Conservation (phyloP, 2,888 invertebrate genomes). For the Dynastes maya region DNA sequence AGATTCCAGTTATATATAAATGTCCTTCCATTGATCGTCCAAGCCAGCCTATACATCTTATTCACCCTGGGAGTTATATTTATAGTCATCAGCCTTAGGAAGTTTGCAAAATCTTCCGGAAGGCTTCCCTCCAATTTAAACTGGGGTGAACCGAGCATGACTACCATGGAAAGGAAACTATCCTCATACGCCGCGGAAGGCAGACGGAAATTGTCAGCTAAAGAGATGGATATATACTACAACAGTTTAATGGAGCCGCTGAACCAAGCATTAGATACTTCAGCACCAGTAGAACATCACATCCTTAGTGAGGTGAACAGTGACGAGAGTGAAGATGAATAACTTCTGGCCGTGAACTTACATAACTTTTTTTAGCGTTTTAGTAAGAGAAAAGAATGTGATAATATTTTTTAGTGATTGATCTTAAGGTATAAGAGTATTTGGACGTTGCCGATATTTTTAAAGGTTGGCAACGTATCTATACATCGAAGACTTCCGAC, state of each 20-base stretch:
- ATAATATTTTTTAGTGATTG: slow-evolving; percentile 42
- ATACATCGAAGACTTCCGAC: neutral
- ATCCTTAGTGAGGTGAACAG: neutral
- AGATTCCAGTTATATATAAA: slow-evolving; percentile 84
- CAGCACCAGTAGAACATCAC: neutral
- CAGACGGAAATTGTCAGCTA: slow-evolving; percentile 60
- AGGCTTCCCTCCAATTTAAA: slow-evolving; percentile 45
- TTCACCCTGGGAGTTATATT: slow-evolving; percentile 73
- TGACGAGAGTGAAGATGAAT: slow-evolving; percentile 4
- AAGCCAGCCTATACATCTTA: slow-evolving; percentile 72
- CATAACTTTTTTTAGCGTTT: neutral
- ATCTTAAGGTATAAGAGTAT: neutral
- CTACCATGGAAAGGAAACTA: slow-evolving; percentile 63
- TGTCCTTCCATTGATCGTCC: slow-evolving; percentile 78
- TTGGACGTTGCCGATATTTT: too few relatives aligned
- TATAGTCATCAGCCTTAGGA: slow-evolving; percentile 72
- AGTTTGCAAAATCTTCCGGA: slow-evolving; percentile 56
- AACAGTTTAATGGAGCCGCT: slow-evolving; percentile 58
- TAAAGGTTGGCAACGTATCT: too few relatives aligned
- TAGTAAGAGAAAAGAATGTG: slow-evolving; percentile 25
- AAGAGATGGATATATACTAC: slow-evolving; percentile 66
- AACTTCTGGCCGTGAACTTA: neutral
- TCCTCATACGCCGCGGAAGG: slow-evolving; percentile 64
- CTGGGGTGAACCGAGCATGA: slow-evolving; percentile 65
- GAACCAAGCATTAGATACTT: slow-evolving; percentile 55